Evolutionary conservation across 2,113 vertebrate genomes (phyloP).

Genomic region (Campylomormyrus tamandua): DNA sequence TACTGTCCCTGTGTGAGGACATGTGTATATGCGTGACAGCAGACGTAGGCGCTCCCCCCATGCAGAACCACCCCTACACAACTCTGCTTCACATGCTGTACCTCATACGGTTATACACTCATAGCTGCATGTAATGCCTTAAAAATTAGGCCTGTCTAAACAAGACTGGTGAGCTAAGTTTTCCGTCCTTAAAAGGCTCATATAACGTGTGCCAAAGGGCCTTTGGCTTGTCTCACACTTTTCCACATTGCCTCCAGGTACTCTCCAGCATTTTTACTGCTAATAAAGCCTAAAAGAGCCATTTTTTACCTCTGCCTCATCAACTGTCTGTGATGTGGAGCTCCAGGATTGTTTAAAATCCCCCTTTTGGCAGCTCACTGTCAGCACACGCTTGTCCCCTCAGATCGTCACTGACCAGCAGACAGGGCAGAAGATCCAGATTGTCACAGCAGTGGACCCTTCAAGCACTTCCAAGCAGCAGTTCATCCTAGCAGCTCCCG

Average conservation of each 20-base stretch:
- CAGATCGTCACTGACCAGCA: slow-evolving; percentile 97
- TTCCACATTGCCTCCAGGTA: background rate
- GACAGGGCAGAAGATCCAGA: slow-evolving; percentile 95
- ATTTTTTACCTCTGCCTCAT: background rate
- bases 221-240: background rate
- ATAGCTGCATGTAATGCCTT: background rate
- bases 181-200: background rate
- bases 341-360: background rate
- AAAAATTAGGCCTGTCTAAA: background rate
- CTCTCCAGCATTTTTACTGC: background rate
- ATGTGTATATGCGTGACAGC: background rate
- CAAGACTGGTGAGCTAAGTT: background rate
- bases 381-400: slow-evolving; percentile 33
- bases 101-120: background rate
- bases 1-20: background rate
- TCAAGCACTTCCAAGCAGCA: slow-evolving; percentile 81
- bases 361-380: background rate
- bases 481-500: slow-evolving; percentile 87
- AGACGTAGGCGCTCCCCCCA: background rate
- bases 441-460: slow-evolving; percentile 87
- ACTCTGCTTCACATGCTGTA: background rate
- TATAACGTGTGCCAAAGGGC: background rate
- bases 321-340: background rate
- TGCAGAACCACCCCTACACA: background rate
- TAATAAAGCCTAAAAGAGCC: background rate